phyloP scores from a whole-genome alignment of 2,888 invertebrate genomes.

The Orgyia antiqua region DNA sequence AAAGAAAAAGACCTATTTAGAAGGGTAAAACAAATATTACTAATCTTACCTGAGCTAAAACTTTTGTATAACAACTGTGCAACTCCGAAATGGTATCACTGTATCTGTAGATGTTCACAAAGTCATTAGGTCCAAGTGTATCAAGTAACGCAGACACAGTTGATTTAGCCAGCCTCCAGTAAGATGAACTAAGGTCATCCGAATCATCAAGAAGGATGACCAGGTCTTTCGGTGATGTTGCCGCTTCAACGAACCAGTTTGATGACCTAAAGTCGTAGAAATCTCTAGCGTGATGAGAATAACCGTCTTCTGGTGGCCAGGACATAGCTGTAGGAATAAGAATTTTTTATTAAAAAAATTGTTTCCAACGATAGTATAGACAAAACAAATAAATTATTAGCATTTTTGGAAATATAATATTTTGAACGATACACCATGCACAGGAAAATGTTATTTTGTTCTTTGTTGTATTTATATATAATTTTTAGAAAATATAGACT shows the following conservation, averaged over 20 bases:
- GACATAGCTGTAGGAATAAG: conserved; percentile 80
- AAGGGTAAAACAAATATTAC: too few species aligned
- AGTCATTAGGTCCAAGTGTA: conserved; percentile 97
- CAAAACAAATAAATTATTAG: too few species aligned
- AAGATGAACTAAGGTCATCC: conserved; percentile 91
- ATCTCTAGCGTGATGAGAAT: conserved; percentile 86
- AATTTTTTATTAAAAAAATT: too few species aligned
- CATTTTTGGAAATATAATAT: too few species aligned
- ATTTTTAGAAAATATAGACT: too few species aligned
- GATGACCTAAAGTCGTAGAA: conserved; percentile 96
- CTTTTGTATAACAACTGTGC: conserved; percentile 93
- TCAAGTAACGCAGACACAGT: conserved; percentile 94
- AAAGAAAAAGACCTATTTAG: too few species aligned
- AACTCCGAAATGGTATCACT: conserved; percentile 90
- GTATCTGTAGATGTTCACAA: conserved; percentile 95
- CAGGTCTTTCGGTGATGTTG: conserved; percentile 97
- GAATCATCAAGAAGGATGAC: conserved; percentile 95
- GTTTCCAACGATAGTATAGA: too few species aligned
- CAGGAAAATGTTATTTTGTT: too few species aligned
- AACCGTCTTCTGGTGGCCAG: conserved; percentile 89
- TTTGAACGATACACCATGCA: too few species aligned
- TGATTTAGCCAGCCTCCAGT: conserved; percentile 90
- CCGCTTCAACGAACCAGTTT: conserved; percentile 98
- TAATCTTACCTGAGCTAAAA: conserved; percentile 87
- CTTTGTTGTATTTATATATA: too few species aligned